Evolutionary conservation across 2,888 invertebrate species (phyloP), one percentile per base, ranked within the genome.

Genomic region (Litoditis marina): DNA sequence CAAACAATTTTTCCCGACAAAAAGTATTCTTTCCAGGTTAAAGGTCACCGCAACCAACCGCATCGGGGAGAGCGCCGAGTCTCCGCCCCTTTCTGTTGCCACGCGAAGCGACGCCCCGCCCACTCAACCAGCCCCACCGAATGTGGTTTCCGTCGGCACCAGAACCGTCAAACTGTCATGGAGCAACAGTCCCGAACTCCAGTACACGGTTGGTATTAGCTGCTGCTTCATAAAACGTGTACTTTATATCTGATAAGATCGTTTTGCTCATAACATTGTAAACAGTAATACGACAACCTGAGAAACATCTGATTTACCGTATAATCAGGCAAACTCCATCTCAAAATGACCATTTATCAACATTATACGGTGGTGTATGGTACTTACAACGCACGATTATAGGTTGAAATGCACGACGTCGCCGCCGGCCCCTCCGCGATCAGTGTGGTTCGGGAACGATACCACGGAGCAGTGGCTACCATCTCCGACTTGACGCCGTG

Each of bases 31-130:
- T 52, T 52, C n/a, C 27, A 60, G 57, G 16, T 50, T 74, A 31
- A 36, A 58, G 3, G 64, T 76, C n/a, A 58, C 59, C 3, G 66
- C 71, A 7, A 39, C 49, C n/a, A 76, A 66, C 42, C 64, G 63
- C 13, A n/a, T 67, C 2, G 75, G 75, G 34, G 73, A 75, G 39
- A 66, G 66, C 1, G 13, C 52, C 19, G 54, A 50, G 4, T 34
- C 54, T 2, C 3, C 56, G 7, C 31, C 39, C 0, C 22, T 66
- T 1, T 49, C 61, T 0, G 60, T 52, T 0, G 55, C 30, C n/a
- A 71, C 67, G 16, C 46, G 51, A 16, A 25, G 65, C 13, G 64
- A 67, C 16, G 56, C 42, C 1, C 42, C 55, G 1, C 58, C 57
- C 5, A 25, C 47, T 1, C 36, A 36, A 1, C 68, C 70, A 0